These are phyloP conservation scores for Theocolax elegans DNA, from an alignment of 1,140 invertebrate genomes.

Conservation along the genomic window DNA sequence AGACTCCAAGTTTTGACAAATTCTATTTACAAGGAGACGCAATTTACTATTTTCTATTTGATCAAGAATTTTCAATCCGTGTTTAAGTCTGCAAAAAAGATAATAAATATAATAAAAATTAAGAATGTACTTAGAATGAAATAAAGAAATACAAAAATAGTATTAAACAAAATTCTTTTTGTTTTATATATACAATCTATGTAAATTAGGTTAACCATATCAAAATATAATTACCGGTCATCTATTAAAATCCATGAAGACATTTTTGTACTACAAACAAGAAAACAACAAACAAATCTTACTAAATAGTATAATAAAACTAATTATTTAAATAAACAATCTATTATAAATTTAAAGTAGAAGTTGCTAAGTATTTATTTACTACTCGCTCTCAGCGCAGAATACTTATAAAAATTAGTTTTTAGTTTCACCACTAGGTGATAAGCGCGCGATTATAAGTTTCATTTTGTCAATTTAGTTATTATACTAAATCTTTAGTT, in stretches of 20 bases:
- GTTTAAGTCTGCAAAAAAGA: conserved; percentile 46
- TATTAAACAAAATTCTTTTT: too few relatives aligned
- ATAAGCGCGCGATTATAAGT: too few relatives aligned
- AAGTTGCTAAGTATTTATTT: too few relatives aligned
- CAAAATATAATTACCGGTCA: conserved; percentile 19
- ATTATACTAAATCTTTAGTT: too few relatives aligned
- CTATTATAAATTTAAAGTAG: too few relatives aligned
- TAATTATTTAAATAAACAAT: too few relatives aligned
- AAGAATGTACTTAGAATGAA: not conserved
- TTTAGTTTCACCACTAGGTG: too few relatives aligned
- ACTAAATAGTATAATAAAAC: too few relatives aligned
- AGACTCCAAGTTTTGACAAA: conserved; percentile 54
- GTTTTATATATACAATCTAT: not conserved
- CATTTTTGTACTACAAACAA: conserved; percentile 17
- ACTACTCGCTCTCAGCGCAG: too few relatives aligned
- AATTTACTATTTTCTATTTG: conserved; percentile 60
- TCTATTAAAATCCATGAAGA: conserved; percentile 27
- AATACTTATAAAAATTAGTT: too few relatives aligned
- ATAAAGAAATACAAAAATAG: not conserved
- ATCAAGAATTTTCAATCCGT: conserved; percentile 51
- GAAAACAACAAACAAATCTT: too few relatives aligned
- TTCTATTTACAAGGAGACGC: conserved; percentile 55
- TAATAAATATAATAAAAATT: not conserved
- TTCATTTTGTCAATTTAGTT: too few relatives aligned
- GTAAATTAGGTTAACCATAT: not conserved